Evolutionary conservation across 2,113 vertebrate species (phyloP).

Genomic region (Illadopsis cleaveri): DNA sequence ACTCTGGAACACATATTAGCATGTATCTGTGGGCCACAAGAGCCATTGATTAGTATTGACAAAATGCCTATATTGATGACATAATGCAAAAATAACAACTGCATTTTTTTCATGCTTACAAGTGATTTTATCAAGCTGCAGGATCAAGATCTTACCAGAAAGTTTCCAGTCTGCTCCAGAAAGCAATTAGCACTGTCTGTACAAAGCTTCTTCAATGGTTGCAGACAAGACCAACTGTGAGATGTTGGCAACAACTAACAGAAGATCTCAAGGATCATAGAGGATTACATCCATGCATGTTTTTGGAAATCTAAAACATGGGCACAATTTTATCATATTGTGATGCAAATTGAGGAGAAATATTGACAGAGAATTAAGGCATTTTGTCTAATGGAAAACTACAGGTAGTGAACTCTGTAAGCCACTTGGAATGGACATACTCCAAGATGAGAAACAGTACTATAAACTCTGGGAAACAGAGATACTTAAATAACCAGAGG

Average conservation of each 20-base stretch:
- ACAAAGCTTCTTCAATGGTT: neutral
- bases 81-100: neutral
- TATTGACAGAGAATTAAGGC: neutral
- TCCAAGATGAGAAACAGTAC: neutral
- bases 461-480: neutral
- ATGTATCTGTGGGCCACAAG: neutral
- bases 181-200: neutral
- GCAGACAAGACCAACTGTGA: neutral
- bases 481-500: neutral
- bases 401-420: neutral
- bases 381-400: neutral
- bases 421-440: constrained; percentile 35
- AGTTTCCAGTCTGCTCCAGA: neutral
- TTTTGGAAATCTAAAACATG: neutral
- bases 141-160: neutral
- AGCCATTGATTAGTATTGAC: neutral
- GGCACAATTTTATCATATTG: neutral
- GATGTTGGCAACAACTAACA: neutral
- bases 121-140: neutral
- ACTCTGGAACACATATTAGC: neutral
- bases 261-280: neutral
- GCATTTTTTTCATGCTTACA: neutral
- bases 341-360: constrained; percentile 6
- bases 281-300: neutral
- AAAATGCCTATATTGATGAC: neutral